phyloP scores from a whole-genome alignment of 2,888 invertebrate species.

The Nebria brevicollis region DNA sequence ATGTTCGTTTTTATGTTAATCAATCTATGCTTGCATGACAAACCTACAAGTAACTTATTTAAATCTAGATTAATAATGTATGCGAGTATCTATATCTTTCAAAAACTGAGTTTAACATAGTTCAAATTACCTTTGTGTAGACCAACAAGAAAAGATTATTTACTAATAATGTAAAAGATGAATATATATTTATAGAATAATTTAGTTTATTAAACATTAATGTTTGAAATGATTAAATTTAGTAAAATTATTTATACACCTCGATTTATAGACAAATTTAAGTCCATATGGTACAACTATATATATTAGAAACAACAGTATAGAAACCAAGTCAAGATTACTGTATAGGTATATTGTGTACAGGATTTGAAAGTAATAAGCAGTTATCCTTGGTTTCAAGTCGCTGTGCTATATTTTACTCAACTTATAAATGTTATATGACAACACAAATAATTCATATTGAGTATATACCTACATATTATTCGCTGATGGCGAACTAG shows the following conservation, averaged over 20 bases:
- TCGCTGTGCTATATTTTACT: conserved; percentile 31
- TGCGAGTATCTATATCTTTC: background rate
- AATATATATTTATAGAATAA: no score
- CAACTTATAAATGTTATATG: conserved; percentile 12
- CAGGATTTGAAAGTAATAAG: conserved; percentile 44
- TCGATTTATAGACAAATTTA: background rate
- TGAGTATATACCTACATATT: background rate
- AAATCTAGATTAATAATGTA: conserved; percentile 32
- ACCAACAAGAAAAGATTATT: no score
- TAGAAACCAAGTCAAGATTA: background rate
- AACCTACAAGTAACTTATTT: conserved; percentile 20
- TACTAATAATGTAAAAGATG: no score
- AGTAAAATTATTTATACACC: no score
- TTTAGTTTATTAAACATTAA: no score
- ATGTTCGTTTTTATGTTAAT: background rate
- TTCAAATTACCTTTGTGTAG: no score
- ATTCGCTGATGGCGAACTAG: background rate
- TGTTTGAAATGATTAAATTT: no score
- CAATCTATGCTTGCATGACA: conserved; percentile 11
- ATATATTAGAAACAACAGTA: conserved; percentile 11
- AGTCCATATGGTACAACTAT: background rate
- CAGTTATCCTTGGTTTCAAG: conserved; percentile 35
- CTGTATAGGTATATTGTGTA: background rate
- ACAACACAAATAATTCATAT: conserved; percentile 17
- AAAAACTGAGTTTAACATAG: no score